A percentile compares a stretch with the other conserved stretches of the same genome.
Evolutionary conservation across 2,797 vertebrate genomes (phyloP).

Genomic region (Odontamblyopus lacepedii): DNA sequence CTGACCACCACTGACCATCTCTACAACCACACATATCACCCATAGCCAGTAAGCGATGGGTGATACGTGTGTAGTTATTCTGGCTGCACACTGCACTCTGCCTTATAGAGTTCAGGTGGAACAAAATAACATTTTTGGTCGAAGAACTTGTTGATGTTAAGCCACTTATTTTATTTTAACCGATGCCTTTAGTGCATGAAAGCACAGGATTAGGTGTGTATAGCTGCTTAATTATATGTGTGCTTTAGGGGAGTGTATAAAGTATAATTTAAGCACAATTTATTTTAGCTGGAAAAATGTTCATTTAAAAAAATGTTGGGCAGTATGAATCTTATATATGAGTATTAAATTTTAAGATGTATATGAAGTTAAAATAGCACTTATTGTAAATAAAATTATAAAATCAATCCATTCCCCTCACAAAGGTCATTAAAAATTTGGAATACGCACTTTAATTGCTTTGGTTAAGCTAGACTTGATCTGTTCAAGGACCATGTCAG

Average conservation of each 20-base stretch:
- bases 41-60: not conserved
- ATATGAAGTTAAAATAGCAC: slow-evolving; percentile 25
- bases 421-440: slow-evolving; percentile 34
- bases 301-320: slow-evolving; percentile 9
- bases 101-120: not conserved
- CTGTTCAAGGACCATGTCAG: slow-evolving; percentile 31
- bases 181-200: slow-evolving; percentile 40
- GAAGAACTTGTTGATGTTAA: slow-evolving; percentile 5
- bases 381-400: slow-evolving; percentile 15
- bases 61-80: not conserved
- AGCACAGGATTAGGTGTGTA: slow-evolving; percentile 35
- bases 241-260: slow-evolving; percentile 24
- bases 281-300: slow-evolving; percentile 36
- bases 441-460: slow-evolving; percentile 75
- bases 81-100: too few species aligned
- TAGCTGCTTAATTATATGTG: slow-evolving; percentile 33
- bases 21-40: not conserved
- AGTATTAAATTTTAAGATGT: slow-evolving; percentile 7
- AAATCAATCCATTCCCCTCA: slow-evolving; percentile 8
- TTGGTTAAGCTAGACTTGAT: slow-evolving; percentile 60
- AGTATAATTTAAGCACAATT: slow-evolving; percentile 59
- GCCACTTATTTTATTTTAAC: slow-evolving; percentile 9
- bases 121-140: not conserved
- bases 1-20: too few species aligned
- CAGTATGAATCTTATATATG: slow-evolving; percentile 13